Conservation (phyloP, 2,113 vertebrate species). For the Barnardius zonarius region DNA sequence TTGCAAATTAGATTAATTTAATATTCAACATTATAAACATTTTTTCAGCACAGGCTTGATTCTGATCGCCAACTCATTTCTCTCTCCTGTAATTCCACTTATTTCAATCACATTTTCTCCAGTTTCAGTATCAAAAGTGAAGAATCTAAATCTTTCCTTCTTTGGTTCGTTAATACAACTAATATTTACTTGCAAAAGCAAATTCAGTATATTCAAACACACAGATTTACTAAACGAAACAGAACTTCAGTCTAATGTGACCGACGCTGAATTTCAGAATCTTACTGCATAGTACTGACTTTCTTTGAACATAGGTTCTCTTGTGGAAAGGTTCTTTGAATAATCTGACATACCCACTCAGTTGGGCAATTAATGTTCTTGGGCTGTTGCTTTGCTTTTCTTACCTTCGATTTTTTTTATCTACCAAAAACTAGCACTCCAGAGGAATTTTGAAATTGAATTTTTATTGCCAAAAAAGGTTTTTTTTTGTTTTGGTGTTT, state of each 20-base stretch:
- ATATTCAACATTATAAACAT: slow-evolving; percentile 54
- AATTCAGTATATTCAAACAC: background rate
- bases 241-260: background rate
- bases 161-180: background rate
- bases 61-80: slow-evolving; percentile 9
- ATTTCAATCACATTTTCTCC: background rate
- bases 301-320: background rate
- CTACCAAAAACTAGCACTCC: background rate
- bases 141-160: background rate
- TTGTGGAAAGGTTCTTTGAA: background rate
- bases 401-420: background rate
- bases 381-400: background rate
- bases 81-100: background rate
- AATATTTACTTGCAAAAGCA: background rate
- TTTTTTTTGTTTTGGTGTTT: no score
- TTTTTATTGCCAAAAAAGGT: background rate
- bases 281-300: background rate
- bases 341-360: background rate
- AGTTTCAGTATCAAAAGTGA: background rate
- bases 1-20: slow-evolving; percentile 61
- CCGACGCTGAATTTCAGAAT: background rate
- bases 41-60: slow-evolving; percentile 2
- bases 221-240: background rate
- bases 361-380: background rate
- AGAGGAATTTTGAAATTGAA: background rate